Conservation (phyloP, 1,140 invertebrate genomes). For the Drosophila eugracilis region DNA sequence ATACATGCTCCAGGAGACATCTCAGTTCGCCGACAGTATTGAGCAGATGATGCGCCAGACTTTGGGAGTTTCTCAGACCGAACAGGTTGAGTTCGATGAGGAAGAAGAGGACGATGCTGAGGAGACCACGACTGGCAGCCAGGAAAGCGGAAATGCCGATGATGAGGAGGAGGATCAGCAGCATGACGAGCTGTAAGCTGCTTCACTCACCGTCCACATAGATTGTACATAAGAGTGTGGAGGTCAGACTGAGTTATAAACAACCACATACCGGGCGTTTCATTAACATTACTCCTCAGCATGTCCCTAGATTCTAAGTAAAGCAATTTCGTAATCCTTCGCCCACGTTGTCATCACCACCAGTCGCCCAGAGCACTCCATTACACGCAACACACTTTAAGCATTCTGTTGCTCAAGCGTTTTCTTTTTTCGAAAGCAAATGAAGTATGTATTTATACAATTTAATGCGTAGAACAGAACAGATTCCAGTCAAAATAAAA, state of each 20-base stretch:
- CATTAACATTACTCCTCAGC: constrained; percentile 52
- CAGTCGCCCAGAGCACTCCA: constrained; percentile 45
- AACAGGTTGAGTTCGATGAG: constrained; percentile 87
- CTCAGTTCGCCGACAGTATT: constrained; percentile 93
- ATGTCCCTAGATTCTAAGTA: constrained; percentile 64
- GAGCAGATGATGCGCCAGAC: constrained; percentile 94
- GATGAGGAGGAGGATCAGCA: constrained; percentile 79
- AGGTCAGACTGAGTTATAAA: constrained; percentile 68
- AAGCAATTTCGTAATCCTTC: constrained; percentile 53
- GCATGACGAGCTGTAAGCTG: constrained; percentile 76
- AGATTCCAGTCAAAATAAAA: constrained; percentile 45
- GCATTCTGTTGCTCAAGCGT: constrained; percentile 24
- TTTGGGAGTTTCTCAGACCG: constrained; percentile 92
- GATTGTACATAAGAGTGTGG: constrained; percentile 48
- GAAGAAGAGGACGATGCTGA: constrained; percentile 85
- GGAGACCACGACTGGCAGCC: constrained; percentile 38
- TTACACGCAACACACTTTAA: constrained; percentile 22
- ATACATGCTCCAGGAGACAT: constrained; percentile 94
- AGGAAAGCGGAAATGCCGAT: constrained; percentile 60
- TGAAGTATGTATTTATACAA: constrained; percentile 36
- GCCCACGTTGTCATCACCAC: constrained; percentile 10
- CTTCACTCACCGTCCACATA: constrained; percentile 12
- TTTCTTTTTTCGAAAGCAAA: constrained; percentile 39
- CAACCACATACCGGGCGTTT: constrained; percentile 39
- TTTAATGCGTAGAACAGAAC: constrained; percentile 29